Base-by-base conservation (phyloP, 2,797 vertebrate genomes). In the Saxicola maurus region DNA sequence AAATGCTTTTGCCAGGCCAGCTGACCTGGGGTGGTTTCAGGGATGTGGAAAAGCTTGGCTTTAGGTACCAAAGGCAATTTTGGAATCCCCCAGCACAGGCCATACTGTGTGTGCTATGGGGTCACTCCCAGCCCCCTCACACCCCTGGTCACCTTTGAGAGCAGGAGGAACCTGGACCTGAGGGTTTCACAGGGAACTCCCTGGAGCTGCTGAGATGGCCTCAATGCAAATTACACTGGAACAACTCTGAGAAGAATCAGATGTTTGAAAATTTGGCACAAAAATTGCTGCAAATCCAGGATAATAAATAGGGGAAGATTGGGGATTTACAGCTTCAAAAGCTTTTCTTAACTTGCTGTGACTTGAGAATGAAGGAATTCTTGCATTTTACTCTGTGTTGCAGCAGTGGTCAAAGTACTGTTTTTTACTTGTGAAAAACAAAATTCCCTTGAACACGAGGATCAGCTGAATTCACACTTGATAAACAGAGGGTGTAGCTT, bases 361-460 rank as follows among this genome's bases (percentile, higher is more conserved):
- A 24, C 43, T 73, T 27, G 57, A 46, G 76, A 28, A 67, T 45
- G 64, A 28, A 78, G 64, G 66, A 79, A 57, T 86, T 83, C 66
- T 68, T 68, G 35, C 30, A 0, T 71, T 92, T 91, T 75, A 42
- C 21, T 72, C 42, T 7, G 67, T 35, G 33, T 65, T 93, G 85
- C 72, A 65, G 77, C 82, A 40, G 4, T 68, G 45, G 17, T 81
- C 67, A 60, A 33, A 90, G 81, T 81, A 79, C 81, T 86, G 45
- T 82, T 92, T 82, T 74, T 82, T 74, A 89, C 67, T 60, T 9
- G 25, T 73, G 84, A 67, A 87, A 94, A 93, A 64, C 73, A 79
- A 76, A 88, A 82, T 33, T 21, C 43, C 60, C 28, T 62, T 7
- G 4, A 65, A 66, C 45, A 24, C 0, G 8, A 83, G 51, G 62